Base-by-base conservation (phyloP, 2,113 vertebrate species). In the Recurvirostra avosetta region DNA sequence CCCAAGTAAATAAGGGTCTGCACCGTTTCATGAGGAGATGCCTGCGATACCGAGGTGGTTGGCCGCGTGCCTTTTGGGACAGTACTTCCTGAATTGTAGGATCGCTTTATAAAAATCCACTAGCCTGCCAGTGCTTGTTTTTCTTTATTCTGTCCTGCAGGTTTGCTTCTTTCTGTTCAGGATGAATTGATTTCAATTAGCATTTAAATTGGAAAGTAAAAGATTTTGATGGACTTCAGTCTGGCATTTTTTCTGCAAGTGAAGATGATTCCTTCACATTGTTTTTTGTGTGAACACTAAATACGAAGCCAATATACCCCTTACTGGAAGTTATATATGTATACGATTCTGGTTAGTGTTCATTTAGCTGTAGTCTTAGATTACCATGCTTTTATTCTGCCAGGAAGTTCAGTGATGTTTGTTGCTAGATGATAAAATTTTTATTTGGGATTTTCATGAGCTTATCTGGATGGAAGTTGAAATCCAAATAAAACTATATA, bases 31-130 rank as follows among this genome's bases (percentile, higher is more conserved):
- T 8, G 29, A 14, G 1, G 36, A 40, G 50, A 11, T 70, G 55
- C n/a, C 43, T 12, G 27, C 1, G 3, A 3, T 32, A 8, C 15
- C 0, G 0, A 23, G 11, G 32, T 34, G 53, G 27, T 22, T 59
- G 55, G 18, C 5, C 0, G 0, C 32, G 43, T 52, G n/a, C 40
- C 52, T 50, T 5, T 7, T 3, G 3, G 61, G 70, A 59, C 47
- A 26, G 2, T 4, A 8, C 59, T 65, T 55, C 36, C 68, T 61
- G 18, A 49, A 8, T 26, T 1, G 0, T 52, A 73, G 34, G 15
- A 43, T 30, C 0, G 0, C 20, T 25, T 65, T 30, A 16, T 10
- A 26, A 72, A 67, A 62, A 74, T 14, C 47, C 45, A 14, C 43
- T 21, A 32, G 29, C 15, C 43, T 86, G 66, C 47, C 41, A 41